phyloP scores from a whole-genome alignment of 2,113 vertebrate genomes.

The Cathartes aura region DNA sequence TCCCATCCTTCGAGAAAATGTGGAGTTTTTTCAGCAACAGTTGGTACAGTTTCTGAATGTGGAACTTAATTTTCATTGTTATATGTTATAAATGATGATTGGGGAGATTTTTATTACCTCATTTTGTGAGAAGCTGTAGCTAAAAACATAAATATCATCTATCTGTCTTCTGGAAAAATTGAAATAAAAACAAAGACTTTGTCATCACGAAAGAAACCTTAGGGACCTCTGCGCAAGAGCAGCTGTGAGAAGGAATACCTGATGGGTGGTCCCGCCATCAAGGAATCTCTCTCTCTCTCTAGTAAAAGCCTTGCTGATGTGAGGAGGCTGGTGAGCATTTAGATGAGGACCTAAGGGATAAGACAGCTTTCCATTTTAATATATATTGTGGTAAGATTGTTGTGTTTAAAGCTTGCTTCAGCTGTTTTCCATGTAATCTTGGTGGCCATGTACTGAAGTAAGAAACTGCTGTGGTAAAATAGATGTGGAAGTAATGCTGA shows the following conservation, averaged over 20 bases:
- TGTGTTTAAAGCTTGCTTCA: neutral
- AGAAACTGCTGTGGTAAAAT: neutral
- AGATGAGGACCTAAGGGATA: neutral
- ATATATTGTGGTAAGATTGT: neutral
- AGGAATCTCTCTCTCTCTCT: neutral
- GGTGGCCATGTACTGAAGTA: neutral
- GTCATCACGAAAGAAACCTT: neutral
- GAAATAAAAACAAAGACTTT: neutral
- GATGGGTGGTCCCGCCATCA: neutral
- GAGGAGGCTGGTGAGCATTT: neutral
- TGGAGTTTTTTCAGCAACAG: neutral
- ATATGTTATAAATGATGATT: neutral
- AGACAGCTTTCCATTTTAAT: neutral
- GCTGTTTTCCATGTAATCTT: neutral
- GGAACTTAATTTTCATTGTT: neutral
- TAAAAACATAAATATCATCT: neutral
- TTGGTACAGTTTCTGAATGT: neutral
- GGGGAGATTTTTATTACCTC: neutral
- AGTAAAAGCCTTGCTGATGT: neutral
- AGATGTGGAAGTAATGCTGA: neutral
- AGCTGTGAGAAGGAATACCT: neutral
- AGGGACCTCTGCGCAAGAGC: neutral
- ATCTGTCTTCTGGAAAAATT: neutral
- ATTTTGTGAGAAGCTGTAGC: neutral
- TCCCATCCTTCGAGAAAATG: neutral